Base-by-base conservation (phyloP, 2,888 invertebrate genomes). In the Panopea generosa region DNA sequence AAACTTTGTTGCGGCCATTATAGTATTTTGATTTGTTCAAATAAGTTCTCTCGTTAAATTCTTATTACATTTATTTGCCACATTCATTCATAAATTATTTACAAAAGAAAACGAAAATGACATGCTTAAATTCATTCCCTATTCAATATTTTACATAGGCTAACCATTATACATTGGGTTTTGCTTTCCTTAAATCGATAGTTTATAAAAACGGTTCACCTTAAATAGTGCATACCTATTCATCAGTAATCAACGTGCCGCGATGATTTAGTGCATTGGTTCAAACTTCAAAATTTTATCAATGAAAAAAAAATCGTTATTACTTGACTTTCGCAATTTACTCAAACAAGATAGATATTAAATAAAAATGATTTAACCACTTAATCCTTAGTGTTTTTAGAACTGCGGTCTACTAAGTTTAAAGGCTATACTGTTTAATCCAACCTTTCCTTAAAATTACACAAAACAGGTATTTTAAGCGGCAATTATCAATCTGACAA, bases 361-460 rank as follows among this genome's bases (percentile, higher is more conserved):
- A 57, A 66, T 49, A 49, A 38, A 29, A 50, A 24, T 50, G 50
- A 50, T 61, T 61, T 22, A 50, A 6, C 47, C 33, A 26, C 33
- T 14, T 33, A n/a, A 20, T 33, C 11, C 33, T 33, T 47, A 1
- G 26, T 49, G 26, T 50, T 57, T 38, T n/a, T 50, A 49, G 71
- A 57, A 71, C 71, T 43, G 24, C 38, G 57, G 71, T 27, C 71
- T 71, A 18, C 53, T 57, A 62, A 27, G 63, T 47, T 52, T 38
- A 59, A 63, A 71, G 50, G 71, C 27, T 57, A 63, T 40, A 22
- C 50, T 24, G 20, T 50, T 50, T 50, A 50, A 50, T 50, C 18
- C 50, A 59, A 67, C 59, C 38, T 52, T 67, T 50, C 24, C 49
- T 24, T 59, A 62, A 29, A 43, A 63, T 26, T 22, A 49, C 47